phyloP scores from a whole-genome alignment of 1,140 invertebrate species.

The Pseudomyrmex concolor region DNA sequence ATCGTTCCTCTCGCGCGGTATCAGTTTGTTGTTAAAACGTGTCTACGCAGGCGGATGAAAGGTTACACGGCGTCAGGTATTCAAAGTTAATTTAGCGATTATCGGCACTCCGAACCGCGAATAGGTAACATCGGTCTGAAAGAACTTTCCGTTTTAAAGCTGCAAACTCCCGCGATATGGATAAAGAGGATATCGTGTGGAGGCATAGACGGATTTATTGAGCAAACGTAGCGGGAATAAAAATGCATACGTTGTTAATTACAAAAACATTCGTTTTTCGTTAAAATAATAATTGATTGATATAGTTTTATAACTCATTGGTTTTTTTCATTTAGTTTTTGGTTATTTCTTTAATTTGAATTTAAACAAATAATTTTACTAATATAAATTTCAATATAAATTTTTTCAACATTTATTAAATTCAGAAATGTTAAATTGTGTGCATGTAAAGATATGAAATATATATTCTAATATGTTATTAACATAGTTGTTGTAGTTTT shows the following conservation, averaged over 20 bases:
- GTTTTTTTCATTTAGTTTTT: neutral
- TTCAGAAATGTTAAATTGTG: neutral
- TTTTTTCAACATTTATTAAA: slow-evolving; percentile 9
- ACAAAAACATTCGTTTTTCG: neutral
- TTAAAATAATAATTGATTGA: neutral
- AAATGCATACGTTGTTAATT: slow-evolving; percentile 14
- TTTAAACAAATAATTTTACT: neutral
- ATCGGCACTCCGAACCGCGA: slow-evolving; percentile 69
- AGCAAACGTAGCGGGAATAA: slow-evolving; percentile 16
- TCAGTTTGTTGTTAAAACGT: slow-evolving; percentile 75
- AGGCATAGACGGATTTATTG: slow-evolving; percentile 37
- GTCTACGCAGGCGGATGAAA: slow-evolving; percentile 62
- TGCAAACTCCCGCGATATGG: slow-evolving; percentile 54
- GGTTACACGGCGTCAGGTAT: slow-evolving; percentile 64
- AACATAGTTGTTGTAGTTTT: neutral
- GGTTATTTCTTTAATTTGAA: neutral
- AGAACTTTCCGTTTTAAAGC: slow-evolving; percentile 63
- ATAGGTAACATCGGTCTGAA: slow-evolving; percentile 55
- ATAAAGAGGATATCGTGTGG: slow-evolving; percentile 60
- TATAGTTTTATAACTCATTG: neutral
- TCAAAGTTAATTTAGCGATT: slow-evolving; percentile 77
- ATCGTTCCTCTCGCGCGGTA: slow-evolving; percentile 54
- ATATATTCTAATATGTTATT: neutral
- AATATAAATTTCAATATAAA: neutral
- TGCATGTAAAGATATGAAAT: no score